Base-by-base conservation (phyloP, 1,140 invertebrate species). In the Drosophila lacteicornis region DNA sequence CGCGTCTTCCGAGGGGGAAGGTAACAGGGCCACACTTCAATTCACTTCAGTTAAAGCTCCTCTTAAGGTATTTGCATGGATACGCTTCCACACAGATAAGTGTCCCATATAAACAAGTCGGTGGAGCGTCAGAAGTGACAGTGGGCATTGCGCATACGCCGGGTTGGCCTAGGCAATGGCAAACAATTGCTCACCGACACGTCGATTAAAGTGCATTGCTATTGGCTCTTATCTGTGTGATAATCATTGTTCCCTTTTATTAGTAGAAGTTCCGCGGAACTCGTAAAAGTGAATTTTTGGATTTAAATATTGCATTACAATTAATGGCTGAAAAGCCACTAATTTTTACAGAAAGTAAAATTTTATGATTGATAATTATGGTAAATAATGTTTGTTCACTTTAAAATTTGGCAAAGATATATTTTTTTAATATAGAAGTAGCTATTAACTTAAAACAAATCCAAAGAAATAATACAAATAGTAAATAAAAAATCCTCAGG, bases 81-180 rank as follows among this genome's bases (percentile, higher is more conserved):
- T 68, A 49, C 61, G 61, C 45, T 19, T 47, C 17, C 17, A 49
- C 33, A 33, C n/a, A 65, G 59, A 66, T 59, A 70, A 73, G 65
- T n/a, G 17, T 25, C 9, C 59, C n/a, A 30, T 38, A 25, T 17
- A 40, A 11, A 30, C 27, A 42, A 40, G 60, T 15, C 11, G 25
- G 9, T 19, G 13, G 8, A 27, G 66, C 45, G 62, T 27, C 66
- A 50, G 57, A 51, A 71, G 9, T 53, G 38, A 7, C 27, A 13
- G 30, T 33, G 42, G 42, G 61, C 58, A 79, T 84, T 73, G 65
- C 71, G 71, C 78, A 84, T 83, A 80, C 81, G 81, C 40, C 62
- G n/a, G 47, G 66, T 83, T 78, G 68, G 36, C 59, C 59, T 62
- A 69, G 77, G 36, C 60, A 55, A 56, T 61, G 61, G 75, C 59